A percentile compares a stretch with the other conserved stretches of the same genome.
phyloP scores from a whole-genome alignment of 1,140 invertebrate species.

The Drosophila serrata region DNA sequence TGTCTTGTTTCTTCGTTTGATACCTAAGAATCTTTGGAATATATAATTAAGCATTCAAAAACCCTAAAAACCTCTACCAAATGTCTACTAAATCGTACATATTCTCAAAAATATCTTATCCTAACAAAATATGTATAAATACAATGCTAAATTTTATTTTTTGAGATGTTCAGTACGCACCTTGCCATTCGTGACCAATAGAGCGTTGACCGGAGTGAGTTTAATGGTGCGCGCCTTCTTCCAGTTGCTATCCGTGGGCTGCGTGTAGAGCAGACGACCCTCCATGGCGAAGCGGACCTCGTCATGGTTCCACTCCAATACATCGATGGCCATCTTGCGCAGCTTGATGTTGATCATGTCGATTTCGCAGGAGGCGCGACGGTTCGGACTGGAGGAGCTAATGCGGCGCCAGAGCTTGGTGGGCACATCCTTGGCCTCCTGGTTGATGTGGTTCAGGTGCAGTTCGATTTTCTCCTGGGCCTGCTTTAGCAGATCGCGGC shows the following conservation, averaged over 20 bases:
- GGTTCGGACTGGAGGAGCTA: conserved; percentile 90
- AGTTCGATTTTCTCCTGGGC: conserved; percentile 97
- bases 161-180: conserved; percentile 86
- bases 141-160: no score
- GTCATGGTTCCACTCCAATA: conserved; percentile 97
- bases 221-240: conserved; percentile 94
- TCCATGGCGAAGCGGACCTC: conserved; percentile 94
- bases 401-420: conserved; percentile 96
- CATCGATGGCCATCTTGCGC: conserved; percentile 96
- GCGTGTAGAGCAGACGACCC: conserved; percentile 93
- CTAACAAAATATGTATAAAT: no score
- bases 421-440: conserved; percentile 95
- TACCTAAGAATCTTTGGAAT: no score
- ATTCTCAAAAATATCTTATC: no score
- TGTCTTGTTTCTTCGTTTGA: no score
- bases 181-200: conserved; percentile 95
- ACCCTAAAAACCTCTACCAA: no score
- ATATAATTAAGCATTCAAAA: no score
- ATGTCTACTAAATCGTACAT: no score
- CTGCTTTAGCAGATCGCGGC: conserved; percentile 91
- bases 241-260: conserved; percentile 96
- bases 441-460: conserved; percentile 97
- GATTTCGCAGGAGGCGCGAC: conserved; percentile 90
- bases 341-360: conserved; percentile 95
- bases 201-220: conserved; percentile 93